Percentiles rank a stretch among this genome's conserved stretches.
phyloP scores from a whole-genome alignment of 1,140 invertebrate species.

The Akabosia matsudoensis region DNA sequence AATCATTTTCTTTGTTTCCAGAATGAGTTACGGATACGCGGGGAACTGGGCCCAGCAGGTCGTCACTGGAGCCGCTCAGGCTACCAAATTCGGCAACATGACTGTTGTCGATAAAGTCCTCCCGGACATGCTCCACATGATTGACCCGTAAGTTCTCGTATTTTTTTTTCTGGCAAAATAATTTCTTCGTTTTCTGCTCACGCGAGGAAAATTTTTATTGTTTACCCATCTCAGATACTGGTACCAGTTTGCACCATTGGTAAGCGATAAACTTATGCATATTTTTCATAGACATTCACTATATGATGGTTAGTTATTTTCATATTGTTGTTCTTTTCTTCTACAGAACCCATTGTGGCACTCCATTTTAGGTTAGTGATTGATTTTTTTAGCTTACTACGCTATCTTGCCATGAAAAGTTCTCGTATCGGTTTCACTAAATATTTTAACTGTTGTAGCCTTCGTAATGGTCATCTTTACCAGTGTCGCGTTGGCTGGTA shows the following conservation, averaged over 20 bases:
- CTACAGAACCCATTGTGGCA: slow-evolving; percentile 79
- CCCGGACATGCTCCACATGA: slow-evolving; percentile 67
- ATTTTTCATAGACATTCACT: no score
- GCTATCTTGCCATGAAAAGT: no score
- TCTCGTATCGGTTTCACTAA: no score
- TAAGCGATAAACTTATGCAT: no score
- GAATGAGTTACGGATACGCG: background rate
- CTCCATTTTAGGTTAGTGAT: slow-evolving; percentile 70
- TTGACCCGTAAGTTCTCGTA: slow-evolving; percentile 64
- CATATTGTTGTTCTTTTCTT: no score
- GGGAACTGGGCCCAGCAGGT: background rate
- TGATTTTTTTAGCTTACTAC: no score
- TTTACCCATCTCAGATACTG: no score
- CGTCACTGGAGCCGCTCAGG: background rate
- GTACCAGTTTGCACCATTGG: slow-evolving; percentile 70
- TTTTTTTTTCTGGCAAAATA: no score
- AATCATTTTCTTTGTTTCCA: background rate
- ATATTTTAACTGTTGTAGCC: no score
- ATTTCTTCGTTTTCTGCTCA: no score
- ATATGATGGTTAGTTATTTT: no score
- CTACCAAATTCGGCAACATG: slow-evolving; percentile 55
- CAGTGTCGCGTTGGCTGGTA: slow-evolving; percentile 68
- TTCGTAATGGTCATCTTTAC: slow-evolving; percentile 70
- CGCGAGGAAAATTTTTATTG: no score
- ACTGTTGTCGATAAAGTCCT: slow-evolving; percentile 70